Evolutionary conservation across 2,797 vertebrate genomes (phyloP).

Genomic region (Catostomus latipinnis): DNA sequence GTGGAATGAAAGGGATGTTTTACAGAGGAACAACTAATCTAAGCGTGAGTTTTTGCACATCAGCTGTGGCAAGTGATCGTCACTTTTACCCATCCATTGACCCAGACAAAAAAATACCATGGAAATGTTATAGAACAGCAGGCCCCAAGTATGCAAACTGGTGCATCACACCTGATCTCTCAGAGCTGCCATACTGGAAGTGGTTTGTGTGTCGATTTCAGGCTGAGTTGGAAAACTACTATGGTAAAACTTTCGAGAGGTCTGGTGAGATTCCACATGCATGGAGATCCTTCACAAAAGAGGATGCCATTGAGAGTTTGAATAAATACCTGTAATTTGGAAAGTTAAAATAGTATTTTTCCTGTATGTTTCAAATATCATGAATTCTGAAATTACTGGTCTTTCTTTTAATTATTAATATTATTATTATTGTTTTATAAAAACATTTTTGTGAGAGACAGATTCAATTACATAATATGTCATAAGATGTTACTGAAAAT

Average conservation of each 20-base stretch:
- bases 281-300: constrained; percentile 25
- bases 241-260: constrained; percentile 4
- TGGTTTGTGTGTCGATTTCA: constrained; percentile 57
- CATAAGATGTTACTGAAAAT: no score
- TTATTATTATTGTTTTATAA: no score
- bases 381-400: no score
- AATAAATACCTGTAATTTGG: background rate
- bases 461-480: no score
- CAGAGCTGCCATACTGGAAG: constrained; percentile 47
- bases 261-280: constrained; percentile 21
- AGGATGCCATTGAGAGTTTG: constrained; percentile 30
- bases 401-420: no score
- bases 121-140: constrained; percentile 40
- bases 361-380: no score
- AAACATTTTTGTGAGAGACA: no score
- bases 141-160: constrained; percentile 24
- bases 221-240: constrained; percentile 33
- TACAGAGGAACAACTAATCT: constrained; percentile 12
- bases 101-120: fast-evolving
- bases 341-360: no score
- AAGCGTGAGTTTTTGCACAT: constrained; percentile 50
- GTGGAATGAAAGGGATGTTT: constrained; percentile 36
- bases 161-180: constrained; percentile 47
- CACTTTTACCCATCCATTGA: fast-evolving
- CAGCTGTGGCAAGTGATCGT: constrained; percentile 56